Evolutionary conservation across 2,113 vertebrate species (phyloP).

Genomic region (Pantherophis guttatus): DNA sequence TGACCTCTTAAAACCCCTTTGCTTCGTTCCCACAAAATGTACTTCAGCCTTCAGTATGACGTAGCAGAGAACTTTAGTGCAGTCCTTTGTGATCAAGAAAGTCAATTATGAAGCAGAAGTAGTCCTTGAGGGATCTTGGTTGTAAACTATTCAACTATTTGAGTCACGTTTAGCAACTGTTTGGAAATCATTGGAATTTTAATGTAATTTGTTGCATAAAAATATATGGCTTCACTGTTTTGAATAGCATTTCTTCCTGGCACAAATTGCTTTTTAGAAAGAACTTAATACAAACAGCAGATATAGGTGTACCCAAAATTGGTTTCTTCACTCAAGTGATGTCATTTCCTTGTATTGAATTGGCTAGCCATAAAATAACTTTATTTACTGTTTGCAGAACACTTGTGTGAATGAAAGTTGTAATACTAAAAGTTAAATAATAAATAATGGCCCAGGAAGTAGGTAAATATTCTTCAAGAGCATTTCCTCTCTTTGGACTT

Average conservation of each 20-base stretch:
- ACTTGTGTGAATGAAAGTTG: background rate
- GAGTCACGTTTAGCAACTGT: background rate
- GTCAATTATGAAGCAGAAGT: background rate
- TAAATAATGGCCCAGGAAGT: background rate
- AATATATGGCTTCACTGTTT: background rate
- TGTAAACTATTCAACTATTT: background rate
- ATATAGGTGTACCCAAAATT: background rate
- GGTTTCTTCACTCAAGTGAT: background rate
- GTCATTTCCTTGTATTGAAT: background rate
- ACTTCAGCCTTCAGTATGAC: background rate
- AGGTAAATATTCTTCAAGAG: background rate
- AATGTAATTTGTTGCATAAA: background rate
- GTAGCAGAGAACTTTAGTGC: background rate
- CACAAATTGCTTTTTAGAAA: background rate
- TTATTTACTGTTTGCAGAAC: background rate
- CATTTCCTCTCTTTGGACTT: background rate
- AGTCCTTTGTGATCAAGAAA: background rate
- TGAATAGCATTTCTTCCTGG: background rate
- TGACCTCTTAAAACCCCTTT: background rate
- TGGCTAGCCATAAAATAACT: background rate
- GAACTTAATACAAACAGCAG: background rate
- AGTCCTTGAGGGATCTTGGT: background rate
- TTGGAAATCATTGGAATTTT: background rate
- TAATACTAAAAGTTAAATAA: background rate
- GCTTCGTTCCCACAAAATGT: background rate